Base-by-base conservation (phyloP, 2,113 vertebrate genomes). In the Lycocorax pyrrhopterus region DNA sequence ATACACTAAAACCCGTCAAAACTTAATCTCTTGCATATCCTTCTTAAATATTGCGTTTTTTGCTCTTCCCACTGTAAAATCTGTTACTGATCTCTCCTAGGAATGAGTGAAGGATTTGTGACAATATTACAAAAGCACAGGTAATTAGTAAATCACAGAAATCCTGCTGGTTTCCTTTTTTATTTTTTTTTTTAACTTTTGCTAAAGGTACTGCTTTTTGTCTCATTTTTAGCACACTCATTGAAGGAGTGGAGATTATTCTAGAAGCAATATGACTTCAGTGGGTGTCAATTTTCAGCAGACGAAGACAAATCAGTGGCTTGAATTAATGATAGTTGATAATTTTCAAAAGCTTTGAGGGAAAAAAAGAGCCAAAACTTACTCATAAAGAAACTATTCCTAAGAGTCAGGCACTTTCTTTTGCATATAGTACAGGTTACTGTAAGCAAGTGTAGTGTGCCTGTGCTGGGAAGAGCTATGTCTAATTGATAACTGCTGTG, bases 1-100 rank as follows among this genome's bases (percentile, higher is more conserved):
- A 82, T 35, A 49, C 4, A 3, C 74, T 92, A 93, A 94, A 95
- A 89, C 46, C 93, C 29, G 41, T 90, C 91, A 94, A 95, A 97
- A 91, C 84, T 43, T 96, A 95, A 96, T 94, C 87, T 96, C 90
- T 90, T 69, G 83, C 59, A 83, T 88, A 96, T 93, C 92, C 93
- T 83, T 92, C 92, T 93, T 96, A 86, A 93, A 97, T 94, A 95
- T 82, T 86, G 41, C 3, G 0, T 93, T 94, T 92, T 96, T 47
- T 84, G 35, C 60, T 78, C 73, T 90, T 94, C 58, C 64, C n/a
- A 37, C 64, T 64, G n/a, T 90, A 93, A 94, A 93, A 90, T 32
- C 76, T 90, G 67, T 73, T 84, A 76, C 59, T 77, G 79, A 91
- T 87, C 58, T 90, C 51, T 80, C 44, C 44, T 37, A 76, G 79